Percentiles rank a stretch among this genome's conserved stretches.
Evolutionary conservation across 2,113 vertebrate genomes (phyloP).

Genomic region (Entelurus aequoreus): DNA sequence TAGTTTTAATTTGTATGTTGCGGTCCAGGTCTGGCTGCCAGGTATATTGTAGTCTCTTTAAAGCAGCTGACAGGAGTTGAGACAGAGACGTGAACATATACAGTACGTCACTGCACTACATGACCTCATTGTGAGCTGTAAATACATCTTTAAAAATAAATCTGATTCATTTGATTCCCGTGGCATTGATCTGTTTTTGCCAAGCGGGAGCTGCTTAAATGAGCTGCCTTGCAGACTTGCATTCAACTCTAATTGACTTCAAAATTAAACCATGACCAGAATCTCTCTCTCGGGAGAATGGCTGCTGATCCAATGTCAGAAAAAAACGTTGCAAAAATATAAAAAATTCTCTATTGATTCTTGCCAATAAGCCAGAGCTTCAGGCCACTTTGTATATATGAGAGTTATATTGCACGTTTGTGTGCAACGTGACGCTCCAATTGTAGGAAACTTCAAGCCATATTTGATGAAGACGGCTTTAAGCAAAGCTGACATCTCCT

Average conservation of each 20-base stretch:
- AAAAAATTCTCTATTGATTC: slow-evolving; percentile 4
- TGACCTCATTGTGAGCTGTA: slow-evolving; percentile 9
- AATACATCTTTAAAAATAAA: not conserved
- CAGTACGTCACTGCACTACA: too few species aligned
- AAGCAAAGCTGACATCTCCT: slow-evolving; percentile 15
- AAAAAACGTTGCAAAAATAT: not conserved
- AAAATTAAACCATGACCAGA: slow-evolving; percentile 23
- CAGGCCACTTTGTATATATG: slow-evolving; percentile 13
- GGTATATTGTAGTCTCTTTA: too few species aligned
- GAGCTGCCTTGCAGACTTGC: slow-evolving; percentile 15
- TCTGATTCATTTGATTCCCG: slow-evolving; percentile 21
- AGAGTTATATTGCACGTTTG: slow-evolving; percentile 6
- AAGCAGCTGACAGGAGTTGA: too few species aligned
- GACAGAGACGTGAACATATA: too few species aligned
- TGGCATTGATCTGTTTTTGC: slow-evolving; percentile 27
- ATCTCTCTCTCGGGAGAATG: not conserved
- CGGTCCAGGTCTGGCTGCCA: too few species aligned
- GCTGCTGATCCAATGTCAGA: not conserved
- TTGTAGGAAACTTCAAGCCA: slow-evolving; percentile 14
- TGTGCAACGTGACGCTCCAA: slow-evolving; percentile 15
- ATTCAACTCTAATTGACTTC: slow-evolving; percentile 1
- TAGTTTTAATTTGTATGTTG: too few species aligned
- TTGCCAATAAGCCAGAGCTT: slow-evolving; percentile 12
- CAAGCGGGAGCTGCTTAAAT: slow-evolving; percentile 12
- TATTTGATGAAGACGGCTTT: slow-evolving; percentile 21